Percentiles rank a stretch among this genome's conserved stretches.
Evolutionary conservation across 2,797 vertebrate species (phyloP).

Genomic region (Semotilus atromaculatus): DNA sequence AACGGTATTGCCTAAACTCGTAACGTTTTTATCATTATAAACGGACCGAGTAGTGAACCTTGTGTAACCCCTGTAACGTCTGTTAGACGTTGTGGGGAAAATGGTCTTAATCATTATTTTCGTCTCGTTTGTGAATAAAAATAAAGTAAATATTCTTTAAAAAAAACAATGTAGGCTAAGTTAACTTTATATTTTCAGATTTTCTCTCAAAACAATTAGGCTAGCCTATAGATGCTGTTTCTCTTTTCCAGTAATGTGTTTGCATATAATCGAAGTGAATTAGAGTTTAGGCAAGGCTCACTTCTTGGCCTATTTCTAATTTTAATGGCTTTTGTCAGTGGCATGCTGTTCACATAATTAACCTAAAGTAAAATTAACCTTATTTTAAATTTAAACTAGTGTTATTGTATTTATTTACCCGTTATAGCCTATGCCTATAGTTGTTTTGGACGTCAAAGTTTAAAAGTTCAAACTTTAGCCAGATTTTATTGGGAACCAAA

Average conservation of each 20-base stretch:
- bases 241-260: neutral
- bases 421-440: neutral
- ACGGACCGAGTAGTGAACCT: slow-evolving; percentile 27
- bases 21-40: neutral
- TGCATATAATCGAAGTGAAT: neutral
- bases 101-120: neutral
- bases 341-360: neutral
- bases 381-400: neutral
- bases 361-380: neutral
- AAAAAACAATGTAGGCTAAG: neutral
- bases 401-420: neutral
- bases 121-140: neutral
- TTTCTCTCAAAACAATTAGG: neutral
- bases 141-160: neutral
- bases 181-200: neutral
- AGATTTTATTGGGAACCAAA: neutral
- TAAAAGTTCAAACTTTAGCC: slow-evolving; percentile 23
- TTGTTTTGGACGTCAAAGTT: neutral
- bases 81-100: neutral
- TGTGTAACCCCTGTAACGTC: slow-evolving; percentile 17
- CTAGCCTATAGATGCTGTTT: too few relatives aligned
- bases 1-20: neutral
- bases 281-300: neutral
- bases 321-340: neutral
- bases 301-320: slow-evolving; percentile 14